Base-by-base conservation (phyloP, 64 coral and sea anemone species). In the Orbicella faveolata region DNA sequence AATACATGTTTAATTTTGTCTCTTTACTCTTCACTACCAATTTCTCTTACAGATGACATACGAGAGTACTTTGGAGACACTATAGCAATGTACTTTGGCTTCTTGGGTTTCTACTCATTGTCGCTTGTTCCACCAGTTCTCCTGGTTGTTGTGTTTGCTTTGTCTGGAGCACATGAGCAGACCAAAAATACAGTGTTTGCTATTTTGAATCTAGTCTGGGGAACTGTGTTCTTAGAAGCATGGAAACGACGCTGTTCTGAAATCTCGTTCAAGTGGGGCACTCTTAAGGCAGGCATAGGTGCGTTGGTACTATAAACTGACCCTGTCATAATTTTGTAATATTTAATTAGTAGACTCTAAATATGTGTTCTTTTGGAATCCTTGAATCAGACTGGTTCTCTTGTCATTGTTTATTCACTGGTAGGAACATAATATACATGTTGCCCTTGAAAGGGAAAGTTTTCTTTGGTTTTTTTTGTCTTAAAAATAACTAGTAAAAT, bases 31-130 rank as follows among this genome's bases (percentile, higher is more conserved):
- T 83, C 16, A 25, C 9, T 26, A 34, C 21, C 35, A 33, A 55
- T 51, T n/a, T 80, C 52, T 74, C 19, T 75, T 93, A 14, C 54
- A 98, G 96, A 98, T 91, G 94, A 87, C 12, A 93, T 98, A 36
- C 90, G 89, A 76, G 96, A 98, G 73, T 98, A 98, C 85, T 98
- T 91, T 93, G 96, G 96, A 64, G 94, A 93, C n/a, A 89, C 94
- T 34, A 95, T 98, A 39, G 96, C 88, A 18, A 80, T 98, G 91
- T 98, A 98, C 63, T 98, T 98, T 93, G 93, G 90, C 35, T 98
- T 98, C 69, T 91, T 98, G 16, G 90, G 91, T 13, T 98, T 93
- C 63, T 98, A 98, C 88, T 90, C 96, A 3, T 23, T 98, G 13
- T 76, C 88, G 7, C 54, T 95, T 9, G 79, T 98, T 4, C 96